Conservation (phyloP, 2,888 invertebrate species). For the Pardosa pseudoannulata region DNA sequence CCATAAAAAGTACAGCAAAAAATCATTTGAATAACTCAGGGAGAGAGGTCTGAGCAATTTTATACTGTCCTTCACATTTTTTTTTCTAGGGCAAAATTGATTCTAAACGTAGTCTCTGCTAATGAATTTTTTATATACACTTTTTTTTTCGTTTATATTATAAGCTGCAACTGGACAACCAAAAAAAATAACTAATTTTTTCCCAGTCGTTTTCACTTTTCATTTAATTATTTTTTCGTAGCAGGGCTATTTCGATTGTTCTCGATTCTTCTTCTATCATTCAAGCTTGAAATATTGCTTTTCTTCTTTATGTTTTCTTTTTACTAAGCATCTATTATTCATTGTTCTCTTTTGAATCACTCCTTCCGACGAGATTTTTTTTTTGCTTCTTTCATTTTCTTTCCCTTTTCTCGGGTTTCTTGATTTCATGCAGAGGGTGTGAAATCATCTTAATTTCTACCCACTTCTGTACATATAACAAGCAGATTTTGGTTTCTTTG, state of each 20-base stretch:
- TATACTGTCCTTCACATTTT: neutral
- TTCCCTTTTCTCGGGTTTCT: neutral
- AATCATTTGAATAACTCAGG: too few species aligned
- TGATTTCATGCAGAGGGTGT: neutral
- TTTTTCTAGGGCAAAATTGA: neutral
- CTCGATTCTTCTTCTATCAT: constrained; percentile 20
- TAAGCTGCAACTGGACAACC: neutral
- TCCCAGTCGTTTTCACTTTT: constrained; percentile 19
- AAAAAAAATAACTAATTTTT: constrained; percentile 24
- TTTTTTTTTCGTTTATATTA: neutral
- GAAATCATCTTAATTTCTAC: neutral
- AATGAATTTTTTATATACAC: neutral
- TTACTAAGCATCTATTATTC: constrained; percentile 17
- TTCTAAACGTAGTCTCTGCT: neutral
- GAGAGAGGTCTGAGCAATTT: too few species aligned
- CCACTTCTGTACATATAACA: neutral
- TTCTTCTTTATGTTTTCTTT: constrained; percentile 30
- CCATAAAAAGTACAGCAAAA: too few species aligned
- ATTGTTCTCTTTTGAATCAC: neutral
- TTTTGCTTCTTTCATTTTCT: too few species aligned
- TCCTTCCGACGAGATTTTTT: neutral
- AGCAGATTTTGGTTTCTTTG: neutral
- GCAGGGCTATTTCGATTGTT: constrained; percentile 32
- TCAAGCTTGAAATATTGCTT: constrained; percentile 35
- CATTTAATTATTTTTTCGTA: constrained; percentile 33